phyloP scores from a whole-genome alignment of 23 tunicate species.

The Clavelina lepadiformis region DNA sequence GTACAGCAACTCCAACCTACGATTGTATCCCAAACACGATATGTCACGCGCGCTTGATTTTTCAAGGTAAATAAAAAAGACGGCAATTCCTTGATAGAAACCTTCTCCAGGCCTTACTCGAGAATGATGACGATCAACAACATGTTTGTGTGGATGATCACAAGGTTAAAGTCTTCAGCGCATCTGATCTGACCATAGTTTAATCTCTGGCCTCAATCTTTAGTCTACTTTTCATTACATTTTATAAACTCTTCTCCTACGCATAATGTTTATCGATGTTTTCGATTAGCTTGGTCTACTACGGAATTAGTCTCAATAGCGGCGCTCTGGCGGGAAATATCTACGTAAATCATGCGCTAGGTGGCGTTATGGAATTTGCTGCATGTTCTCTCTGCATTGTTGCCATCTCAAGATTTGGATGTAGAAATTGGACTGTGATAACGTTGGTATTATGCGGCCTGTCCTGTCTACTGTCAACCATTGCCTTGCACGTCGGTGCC shows the following conservation, averaged over 20 bases:
- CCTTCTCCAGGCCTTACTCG: neutral
- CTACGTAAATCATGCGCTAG: conserved; percentile 24
- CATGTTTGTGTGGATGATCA: conserved; percentile 4
- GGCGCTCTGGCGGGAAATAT: conserved; percentile 19
- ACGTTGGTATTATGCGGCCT: neutral
- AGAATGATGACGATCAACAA: conserved; percentile 9
- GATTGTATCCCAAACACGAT: too few species aligned
- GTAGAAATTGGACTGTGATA: neutral
- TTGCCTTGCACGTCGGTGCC: neutral
- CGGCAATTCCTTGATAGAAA: neutral
- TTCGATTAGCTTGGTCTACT: conserved; percentile 14
- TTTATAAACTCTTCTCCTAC: neutral
- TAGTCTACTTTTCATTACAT: too few species aligned
- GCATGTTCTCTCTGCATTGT: neutral
- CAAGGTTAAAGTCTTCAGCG: too few species aligned
- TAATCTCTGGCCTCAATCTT: neutral
- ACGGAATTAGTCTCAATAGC: conserved; percentile 12
- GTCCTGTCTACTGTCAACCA: conserved; percentile 16
- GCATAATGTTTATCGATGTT: neutral
- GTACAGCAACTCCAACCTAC: too few species aligned
- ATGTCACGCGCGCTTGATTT: too few species aligned
- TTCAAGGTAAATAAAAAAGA: neutral
- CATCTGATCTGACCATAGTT: neutral
- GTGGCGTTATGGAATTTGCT: conserved; percentile 22
- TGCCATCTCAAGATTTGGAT: neutral